These are phyloP conservation scores for Perca schrenkii DNA, from an alignment of 2,113 vertebrate species.

Conservation along the genomic window DNA sequence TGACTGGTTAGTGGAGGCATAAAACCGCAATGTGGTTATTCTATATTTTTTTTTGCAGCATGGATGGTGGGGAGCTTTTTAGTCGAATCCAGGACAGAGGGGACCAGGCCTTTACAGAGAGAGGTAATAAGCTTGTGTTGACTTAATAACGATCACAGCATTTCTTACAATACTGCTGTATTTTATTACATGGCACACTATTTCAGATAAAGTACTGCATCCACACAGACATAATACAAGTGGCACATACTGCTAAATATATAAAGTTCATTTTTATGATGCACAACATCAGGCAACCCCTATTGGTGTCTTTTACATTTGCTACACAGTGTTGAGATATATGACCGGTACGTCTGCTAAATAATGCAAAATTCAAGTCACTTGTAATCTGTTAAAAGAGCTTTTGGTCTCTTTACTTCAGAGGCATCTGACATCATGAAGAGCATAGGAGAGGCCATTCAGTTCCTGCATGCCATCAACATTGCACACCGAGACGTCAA, in stretches of 20 bases:
- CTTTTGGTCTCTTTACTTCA: slow-evolving; percentile 61
- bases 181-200: not conserved
- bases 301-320: not conserved
- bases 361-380: not conserved
- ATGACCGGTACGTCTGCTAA: not conserved
- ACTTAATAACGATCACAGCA: not conserved
- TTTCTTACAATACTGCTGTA: not conserved
- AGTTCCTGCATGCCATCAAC: slow-evolving; percentile 94
- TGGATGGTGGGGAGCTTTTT: slow-evolving; percentile 97
- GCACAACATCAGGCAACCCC: not conserved
- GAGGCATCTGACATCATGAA: slow-evolving; percentile 99
- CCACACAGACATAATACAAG: not conserved
- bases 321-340: not conserved
- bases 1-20: too few relatives aligned
- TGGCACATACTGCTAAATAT: not conserved
- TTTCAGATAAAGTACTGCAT: not conserved
- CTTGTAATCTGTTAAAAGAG: not conserved
- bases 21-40: too few relatives aligned
- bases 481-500: slow-evolving; percentile 98
- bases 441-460: slow-evolving; percentile 96
- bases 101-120: slow-evolving; percentile 98
- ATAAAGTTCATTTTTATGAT: not conserved
- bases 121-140: slow-evolving; percentile 83
- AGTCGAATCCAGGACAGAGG: slow-evolving; percentile 97
- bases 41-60: slow-evolving; percentile 81